Evolutionary conservation across 2,797 vertebrate species (phyloP).

Genomic region (Epinephelus coioides): DNA sequence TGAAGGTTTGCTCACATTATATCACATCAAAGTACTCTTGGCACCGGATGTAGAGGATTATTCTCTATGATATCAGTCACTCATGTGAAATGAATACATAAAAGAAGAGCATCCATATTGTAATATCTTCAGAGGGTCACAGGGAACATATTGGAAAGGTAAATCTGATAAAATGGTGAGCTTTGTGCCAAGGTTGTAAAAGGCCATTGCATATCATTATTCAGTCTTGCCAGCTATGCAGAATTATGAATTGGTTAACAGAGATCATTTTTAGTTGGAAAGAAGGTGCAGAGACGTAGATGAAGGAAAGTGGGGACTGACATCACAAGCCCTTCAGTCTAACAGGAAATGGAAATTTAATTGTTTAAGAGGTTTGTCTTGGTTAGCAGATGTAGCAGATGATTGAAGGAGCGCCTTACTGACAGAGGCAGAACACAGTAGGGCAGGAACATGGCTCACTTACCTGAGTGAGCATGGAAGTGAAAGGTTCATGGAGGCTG

Average conservation of each 20-base stretch:
- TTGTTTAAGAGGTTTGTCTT: conserved; percentile 27
- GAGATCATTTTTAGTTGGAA: not conserved
- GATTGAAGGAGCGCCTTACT: conserved; percentile 11
- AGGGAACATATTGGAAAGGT: conserved; percentile 19
- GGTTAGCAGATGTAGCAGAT: not conserved
- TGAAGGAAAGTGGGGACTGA: not conserved
- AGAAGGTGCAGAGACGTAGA: not conserved
- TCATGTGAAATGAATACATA: conserved; percentile 24
- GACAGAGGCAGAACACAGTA: conserved; percentile 8
- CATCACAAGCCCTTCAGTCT: conserved; percentile 14
- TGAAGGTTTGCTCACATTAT: conserved; percentile 31
- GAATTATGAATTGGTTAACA: not conserved
- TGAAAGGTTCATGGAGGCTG: not conserved
- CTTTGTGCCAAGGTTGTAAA: conserved; percentile 8
- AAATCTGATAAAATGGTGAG: conserved; percentile 13
- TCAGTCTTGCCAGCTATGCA: not conserved
- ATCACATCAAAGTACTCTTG: conserved; percentile 23
- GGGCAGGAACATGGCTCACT: conserved; percentile 13
- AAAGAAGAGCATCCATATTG: conserved; percentile 9
- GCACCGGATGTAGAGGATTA: conserved; percentile 18
- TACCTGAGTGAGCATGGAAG: not conserved
- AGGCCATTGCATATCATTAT: conserved; percentile 1
- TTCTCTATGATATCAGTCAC: conserved; percentile 17
- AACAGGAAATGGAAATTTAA: conserved; percentile 28
- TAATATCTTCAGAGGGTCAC: not conserved